Conservation (phyloP, 2,888 invertebrate genomes). For the Petrolisthes manimaculis region DNA sequence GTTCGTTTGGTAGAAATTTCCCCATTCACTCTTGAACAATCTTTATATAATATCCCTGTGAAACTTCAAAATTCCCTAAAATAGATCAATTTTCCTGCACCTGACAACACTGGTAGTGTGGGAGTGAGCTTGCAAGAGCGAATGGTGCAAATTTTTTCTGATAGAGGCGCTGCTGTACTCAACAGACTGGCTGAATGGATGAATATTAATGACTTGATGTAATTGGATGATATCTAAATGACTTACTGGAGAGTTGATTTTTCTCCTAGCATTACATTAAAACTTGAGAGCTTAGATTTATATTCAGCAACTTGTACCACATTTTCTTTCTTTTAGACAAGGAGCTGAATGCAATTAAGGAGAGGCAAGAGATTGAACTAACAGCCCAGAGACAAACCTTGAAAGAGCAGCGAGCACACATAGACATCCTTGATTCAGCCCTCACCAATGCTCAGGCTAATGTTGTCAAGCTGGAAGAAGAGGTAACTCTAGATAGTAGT, state of each 20-base stretch:
- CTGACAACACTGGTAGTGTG: too few relatives aligned
- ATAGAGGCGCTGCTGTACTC: too few relatives aligned
- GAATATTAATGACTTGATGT: too few relatives aligned
- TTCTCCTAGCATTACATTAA: background rate
- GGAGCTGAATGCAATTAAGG: constrained; percentile 83
- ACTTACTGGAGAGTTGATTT: background rate
- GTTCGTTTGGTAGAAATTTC: too few relatives aligned
- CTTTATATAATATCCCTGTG: too few relatives aligned
- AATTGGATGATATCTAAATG: too few relatives aligned
- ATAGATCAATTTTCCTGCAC: too few relatives aligned
- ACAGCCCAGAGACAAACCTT: constrained; percentile 89
- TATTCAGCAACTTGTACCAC: background rate
- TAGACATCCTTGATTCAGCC: constrained; percentile 91
- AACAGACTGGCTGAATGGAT: too few relatives aligned
- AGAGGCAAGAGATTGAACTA: constrained; percentile 91
- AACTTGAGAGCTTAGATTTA: background rate
- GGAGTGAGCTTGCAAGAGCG: too few relatives aligned
- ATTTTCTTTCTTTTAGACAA: constrained; percentile 47
- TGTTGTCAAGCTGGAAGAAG: constrained; percentile 88
- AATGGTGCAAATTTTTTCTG: too few relatives aligned
- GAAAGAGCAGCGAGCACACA: constrained; percentile 91
- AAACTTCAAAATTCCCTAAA: too few relatives aligned
- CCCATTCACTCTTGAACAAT: too few relatives aligned
- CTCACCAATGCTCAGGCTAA: constrained; percentile 91
- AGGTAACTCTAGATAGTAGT: constrained; percentile 74